Conservation (phyloP, 1,140 invertebrate species). For the Sycophila sp. region DNA sequence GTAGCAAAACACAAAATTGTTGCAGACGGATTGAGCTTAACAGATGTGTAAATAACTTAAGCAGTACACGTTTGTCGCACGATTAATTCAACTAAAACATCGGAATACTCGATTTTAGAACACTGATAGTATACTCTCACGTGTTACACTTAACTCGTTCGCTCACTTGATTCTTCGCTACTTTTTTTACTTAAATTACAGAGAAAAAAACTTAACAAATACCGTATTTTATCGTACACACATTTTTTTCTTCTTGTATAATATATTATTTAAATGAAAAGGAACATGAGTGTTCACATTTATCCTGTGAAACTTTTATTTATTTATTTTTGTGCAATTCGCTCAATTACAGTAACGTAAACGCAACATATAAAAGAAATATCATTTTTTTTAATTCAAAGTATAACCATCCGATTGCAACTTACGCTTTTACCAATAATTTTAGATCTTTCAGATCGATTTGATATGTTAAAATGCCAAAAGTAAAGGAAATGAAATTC, state of each 20-base stretch:
- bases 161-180: neutral
- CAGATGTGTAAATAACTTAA: constrained; percentile 14
- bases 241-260: constrained; percentile 2
- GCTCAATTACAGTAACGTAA: neutral
- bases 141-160: constrained; percentile 7
- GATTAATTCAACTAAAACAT: neutral
- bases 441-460: constrained; percentile 54
- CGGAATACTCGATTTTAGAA: constrained; percentile 22
- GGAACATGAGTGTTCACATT: constrained; percentile 22
- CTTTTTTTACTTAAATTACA: constrained; percentile 9
- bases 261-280: constrained; percentile 4
- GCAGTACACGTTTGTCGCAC: neutral
- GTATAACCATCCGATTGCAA: neutral
- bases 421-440: constrained; percentile 42
- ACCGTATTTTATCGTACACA: neutral
- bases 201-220: constrained; percentile 25
- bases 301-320: constrained; percentile 11
- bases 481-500: constrained; percentile 46
- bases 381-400: neutral
- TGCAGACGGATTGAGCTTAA: neutral
- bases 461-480: constrained; percentile 58
- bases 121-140: constrained; percentile 1
- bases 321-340: constrained; percentile 6
- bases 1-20: neutral
- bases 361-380: constrained; percentile 1